These are phyloP conservation scores for Scomber colias DNA, from an alignment of 2,113 vertebrate genomes.

Conservation along the genomic window DNA sequence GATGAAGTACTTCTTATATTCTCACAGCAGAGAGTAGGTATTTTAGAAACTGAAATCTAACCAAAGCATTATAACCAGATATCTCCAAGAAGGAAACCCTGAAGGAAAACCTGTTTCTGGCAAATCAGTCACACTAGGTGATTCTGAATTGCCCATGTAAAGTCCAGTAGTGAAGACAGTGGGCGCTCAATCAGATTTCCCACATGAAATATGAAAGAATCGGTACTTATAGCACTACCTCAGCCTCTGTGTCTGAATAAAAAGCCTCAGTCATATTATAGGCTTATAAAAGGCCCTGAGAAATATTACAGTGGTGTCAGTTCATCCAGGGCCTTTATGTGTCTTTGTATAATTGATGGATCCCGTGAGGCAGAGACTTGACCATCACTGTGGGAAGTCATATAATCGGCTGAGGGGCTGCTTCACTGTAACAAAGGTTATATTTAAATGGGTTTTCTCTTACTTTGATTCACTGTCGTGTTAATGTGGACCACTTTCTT, in stretches of 20 bases:
- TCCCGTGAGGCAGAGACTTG: slow-evolving; percentile 1
- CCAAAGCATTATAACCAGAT: slow-evolving; percentile 13
- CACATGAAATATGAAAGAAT: slow-evolving; percentile 64
- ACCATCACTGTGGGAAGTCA: slow-evolving; percentile 25
- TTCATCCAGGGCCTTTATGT: slow-evolving; percentile 29
- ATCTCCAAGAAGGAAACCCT: slow-evolving; percentile 18
- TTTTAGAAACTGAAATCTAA: slow-evolving; percentile 6
- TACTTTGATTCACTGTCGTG: not conserved
- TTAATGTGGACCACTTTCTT: not conserved
- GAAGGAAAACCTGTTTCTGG: slow-evolving; percentile 43
- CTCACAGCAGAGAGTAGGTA: not conserved
- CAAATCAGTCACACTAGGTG: slow-evolving; percentile 19
- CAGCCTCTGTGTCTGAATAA: slow-evolving; percentile 37
- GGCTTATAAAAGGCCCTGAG: slow-evolving; percentile 14
- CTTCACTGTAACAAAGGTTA: slow-evolving; percentile 21
- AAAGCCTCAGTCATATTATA: slow-evolving; percentile 36
- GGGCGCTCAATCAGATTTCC: slow-evolving; percentile 42
- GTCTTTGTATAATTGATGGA: slow-evolving; percentile 27
- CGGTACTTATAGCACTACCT: not conserved
- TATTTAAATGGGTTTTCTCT: slow-evolving; percentile 10
- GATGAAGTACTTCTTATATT: not conserved
- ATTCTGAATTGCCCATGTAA: slow-evolving; percentile 6
- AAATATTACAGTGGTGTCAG: slow-evolving; percentile 34
- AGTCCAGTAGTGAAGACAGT: slow-evolving; percentile 32
- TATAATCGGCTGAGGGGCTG: not conserved